Base-by-base conservation (phyloP, 2,797 vertebrate species). In the Enteromius paludinosus region DNA sequence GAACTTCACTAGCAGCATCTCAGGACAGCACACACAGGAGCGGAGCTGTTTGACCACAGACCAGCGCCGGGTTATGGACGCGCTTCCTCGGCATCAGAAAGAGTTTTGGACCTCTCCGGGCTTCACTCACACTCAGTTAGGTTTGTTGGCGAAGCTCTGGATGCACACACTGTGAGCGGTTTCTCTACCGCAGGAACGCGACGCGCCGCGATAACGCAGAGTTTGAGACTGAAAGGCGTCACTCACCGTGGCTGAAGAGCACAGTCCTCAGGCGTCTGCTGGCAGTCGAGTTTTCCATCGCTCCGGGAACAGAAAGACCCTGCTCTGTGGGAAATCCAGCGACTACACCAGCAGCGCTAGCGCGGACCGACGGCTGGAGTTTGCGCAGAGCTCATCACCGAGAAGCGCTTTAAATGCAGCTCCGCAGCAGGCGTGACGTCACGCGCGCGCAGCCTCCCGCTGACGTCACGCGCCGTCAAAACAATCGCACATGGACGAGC, bases 161-260 rank as follows among this genome's bases (percentile, higher is more conserved):
- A 56, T 15, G 23, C 23, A 14, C 3, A n/a, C 23, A 59, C 18
- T 25, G 11, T 25, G n/a, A 0, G 56, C 56, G 5, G 56, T 6
- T 14, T 25, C 56, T 12, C 56, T 17, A 3, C n/a, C 54, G 54
- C 54, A 61, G 35, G 35, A 61, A 61, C 11, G 54, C 14, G 35
- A 18, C 41, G 25, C 14, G 35, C 18, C 41, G 25, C 35, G 18
- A 56, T 10, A 41, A 25, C 20, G 28, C 25, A 2, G 28, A n/a
- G 28, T 20, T 49, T 1, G 20, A 20, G 74, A 77, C 75, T 33
- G 41, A 49, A n/a, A 23, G 11, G 61, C 33, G 20, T 65, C 25
- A 93, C 95, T 95, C 90, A 95, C 95, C 95, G 89, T 95, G 93
- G 90, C 92, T 92, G 86, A 95, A 94, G 89, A 94, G 78, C 49